These are phyloP conservation scores for Sarotherodon lohbergeri DNA, from an alignment of 2,113 vertebrate species.

Conservation along the genomic window DNA sequence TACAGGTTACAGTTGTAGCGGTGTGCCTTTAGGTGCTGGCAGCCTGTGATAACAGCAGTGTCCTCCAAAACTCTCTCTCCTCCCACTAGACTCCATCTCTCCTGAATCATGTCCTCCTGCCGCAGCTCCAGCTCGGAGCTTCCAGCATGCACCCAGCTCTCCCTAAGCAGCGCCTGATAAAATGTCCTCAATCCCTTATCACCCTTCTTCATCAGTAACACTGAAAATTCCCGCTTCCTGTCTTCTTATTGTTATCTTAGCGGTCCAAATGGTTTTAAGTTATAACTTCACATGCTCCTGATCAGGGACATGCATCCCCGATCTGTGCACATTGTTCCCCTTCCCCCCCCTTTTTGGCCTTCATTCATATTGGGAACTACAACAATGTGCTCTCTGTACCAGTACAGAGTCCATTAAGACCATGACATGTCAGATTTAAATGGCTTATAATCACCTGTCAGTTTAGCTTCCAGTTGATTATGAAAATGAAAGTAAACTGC, in stretches of 20 bases:
- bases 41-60: constrained; percentile 12
- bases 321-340: background rate
- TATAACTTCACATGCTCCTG: background rate
- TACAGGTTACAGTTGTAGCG: background rate
- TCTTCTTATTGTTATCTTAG: constrained; percentile 22
- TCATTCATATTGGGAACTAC: background rate
- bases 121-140: background rate
- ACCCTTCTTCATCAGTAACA: constrained; percentile 12
- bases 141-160: background rate
- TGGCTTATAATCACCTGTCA: background rate
- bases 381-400: background rate
- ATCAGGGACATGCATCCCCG: background rate
- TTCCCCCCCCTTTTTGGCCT: background rate
- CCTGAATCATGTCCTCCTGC: background rate
- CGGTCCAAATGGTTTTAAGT: constrained; percentile 17
- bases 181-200: constrained; percentile 42
- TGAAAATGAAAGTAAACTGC: background rate
- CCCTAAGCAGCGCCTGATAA: constrained; percentile 8
- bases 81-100: constrained; percentile 19
- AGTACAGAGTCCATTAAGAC: background rate
- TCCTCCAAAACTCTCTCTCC: constrained; percentile 20
- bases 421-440: background rate
- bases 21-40: background rate
- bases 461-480: background rate
- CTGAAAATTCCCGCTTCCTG: background rate